Evolutionary conservation across 2,797 vertebrate genomes (phyloP).

Genomic region (Adrianichthys oophorus): DNA sequence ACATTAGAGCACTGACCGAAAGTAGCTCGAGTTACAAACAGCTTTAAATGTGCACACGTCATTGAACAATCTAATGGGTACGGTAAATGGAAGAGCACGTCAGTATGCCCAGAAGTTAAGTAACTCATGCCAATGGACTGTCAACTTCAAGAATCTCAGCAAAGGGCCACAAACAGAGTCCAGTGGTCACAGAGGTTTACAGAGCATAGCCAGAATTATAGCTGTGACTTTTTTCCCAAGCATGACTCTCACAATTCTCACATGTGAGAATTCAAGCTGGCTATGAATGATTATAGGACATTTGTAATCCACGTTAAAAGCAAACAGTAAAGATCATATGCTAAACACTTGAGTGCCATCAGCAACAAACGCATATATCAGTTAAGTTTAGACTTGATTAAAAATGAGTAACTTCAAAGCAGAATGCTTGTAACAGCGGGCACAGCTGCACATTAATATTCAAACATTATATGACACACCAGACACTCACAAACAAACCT

Average conservation of each 20-base stretch:
- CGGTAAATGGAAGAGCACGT: background rate
- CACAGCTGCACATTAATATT: conserved; percentile 11
- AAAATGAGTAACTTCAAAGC: background rate
- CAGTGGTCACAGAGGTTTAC: too few relatives aligned
- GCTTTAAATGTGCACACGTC: background rate
- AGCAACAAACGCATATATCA: background rate
- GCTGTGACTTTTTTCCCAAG: too few relatives aligned
- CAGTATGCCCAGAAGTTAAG: conserved; percentile 14
- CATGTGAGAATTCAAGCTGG: too few relatives aligned
- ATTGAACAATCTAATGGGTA: conserved; percentile 2
- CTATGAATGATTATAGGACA: too few relatives aligned
- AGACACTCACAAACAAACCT: conserved; percentile 8
- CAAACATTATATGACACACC: conserved; percentile 5
- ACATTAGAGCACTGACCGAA: too few relatives aligned
- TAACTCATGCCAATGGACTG: conserved; percentile 1
- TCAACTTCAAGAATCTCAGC: too few relatives aligned
- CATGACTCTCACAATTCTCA: too few relatives aligned
- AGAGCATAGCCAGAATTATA: too few relatives aligned
- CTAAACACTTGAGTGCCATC: background rate
- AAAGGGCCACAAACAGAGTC: too few relatives aligned
- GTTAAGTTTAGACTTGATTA: too few relatives aligned
- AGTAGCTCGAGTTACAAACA: background rate
- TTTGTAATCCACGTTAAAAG: conserved; percentile 1
- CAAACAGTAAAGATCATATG: conserved; percentile 1
- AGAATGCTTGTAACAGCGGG: background rate